phyloP scores from a whole-genome alignment of 2,113 vertebrate genomes.

The Nycticorax nycticorax region DNA sequence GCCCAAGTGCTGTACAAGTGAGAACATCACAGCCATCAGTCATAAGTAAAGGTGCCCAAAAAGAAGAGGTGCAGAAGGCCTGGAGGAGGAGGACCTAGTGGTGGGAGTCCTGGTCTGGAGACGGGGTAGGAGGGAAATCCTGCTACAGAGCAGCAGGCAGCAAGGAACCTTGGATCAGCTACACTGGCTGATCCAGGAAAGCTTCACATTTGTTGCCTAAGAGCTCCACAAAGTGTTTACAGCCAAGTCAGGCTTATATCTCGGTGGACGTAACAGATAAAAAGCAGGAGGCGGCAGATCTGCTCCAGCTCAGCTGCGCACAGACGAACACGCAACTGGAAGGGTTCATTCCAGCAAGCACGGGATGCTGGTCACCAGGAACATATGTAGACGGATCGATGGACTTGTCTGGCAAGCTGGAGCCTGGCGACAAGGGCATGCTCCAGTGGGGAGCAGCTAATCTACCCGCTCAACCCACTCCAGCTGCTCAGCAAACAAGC shows the following conservation, averaged over 20 bases:
- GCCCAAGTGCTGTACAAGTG: neutral
- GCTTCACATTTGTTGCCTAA: neutral
- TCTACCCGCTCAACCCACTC: neutral
- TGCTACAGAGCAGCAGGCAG: neutral
- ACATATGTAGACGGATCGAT: neutral
- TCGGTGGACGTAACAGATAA: neutral
- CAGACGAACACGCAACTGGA: neutral
- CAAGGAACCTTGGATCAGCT: rapidly evolving
- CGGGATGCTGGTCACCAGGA: rapidly evolving
- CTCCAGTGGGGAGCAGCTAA: conserved; percentile 3
- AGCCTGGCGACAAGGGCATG: neutral
- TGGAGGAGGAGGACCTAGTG: rapidly evolving
- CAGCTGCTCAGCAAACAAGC: neutral
- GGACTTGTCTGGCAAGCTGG: neutral
- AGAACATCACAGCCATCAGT: neutral
- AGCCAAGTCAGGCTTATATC: neutral
- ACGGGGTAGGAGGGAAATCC: neutral
- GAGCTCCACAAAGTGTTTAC: neutral
- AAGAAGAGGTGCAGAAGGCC: neutral
- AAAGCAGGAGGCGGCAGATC: neutral
- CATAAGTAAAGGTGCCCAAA: neutral
- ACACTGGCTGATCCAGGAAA: neutral
- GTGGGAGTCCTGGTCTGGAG: neutral
- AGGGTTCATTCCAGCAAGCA: neutral
- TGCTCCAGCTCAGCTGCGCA: neutral